Percentiles rank a stretch among this genome's conserved stretches.
Conservation (phyloP, 2,113 vertebrate genomes). For the Procavia capensis region DNA sequence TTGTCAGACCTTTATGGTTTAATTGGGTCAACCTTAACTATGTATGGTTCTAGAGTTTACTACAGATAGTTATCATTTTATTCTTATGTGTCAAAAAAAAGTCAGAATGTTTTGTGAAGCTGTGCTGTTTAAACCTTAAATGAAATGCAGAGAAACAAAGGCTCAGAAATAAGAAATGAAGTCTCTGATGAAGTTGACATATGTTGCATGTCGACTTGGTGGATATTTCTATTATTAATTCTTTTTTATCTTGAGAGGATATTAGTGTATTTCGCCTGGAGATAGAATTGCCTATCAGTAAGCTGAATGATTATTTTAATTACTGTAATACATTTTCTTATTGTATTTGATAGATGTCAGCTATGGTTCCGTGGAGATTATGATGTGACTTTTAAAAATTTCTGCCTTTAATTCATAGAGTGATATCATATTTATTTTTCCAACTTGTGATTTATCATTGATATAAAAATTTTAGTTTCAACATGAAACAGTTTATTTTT, state of each 20-base stretch:
- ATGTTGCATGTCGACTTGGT: neutral
- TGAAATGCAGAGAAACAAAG: neutral
- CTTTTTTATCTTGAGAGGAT: neutral
- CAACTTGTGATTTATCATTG: slow-evolving; percentile 48
- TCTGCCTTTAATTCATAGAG: slow-evolving; percentile 47
- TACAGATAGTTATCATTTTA: neutral
- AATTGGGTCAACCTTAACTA: neutral
- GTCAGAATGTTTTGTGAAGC: neutral
- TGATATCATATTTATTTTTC: slow-evolving; percentile 53
- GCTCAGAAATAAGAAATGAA: neutral
- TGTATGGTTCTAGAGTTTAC: neutral
- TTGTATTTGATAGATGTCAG: slow-evolving; percentile 7
- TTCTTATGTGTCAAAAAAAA: neutral
- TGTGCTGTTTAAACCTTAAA: neutral
- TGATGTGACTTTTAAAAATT: slow-evolving; percentile 24
- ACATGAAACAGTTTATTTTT: slow-evolving; percentile 50
- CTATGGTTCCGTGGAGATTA: slow-evolving; percentile 25
- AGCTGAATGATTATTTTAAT: slow-evolving; percentile 39
- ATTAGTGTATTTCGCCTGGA: neutral
- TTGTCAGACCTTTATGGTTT: neutral
- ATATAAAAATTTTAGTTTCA: slow-evolving; percentile 47
- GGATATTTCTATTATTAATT: neutral
- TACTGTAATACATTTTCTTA: slow-evolving; percentile 28
- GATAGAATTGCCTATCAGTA: neutral
- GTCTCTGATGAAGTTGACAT: neutral